phyloP scores from a whole-genome alignment of 2,797 vertebrate genomes.

The Sparus aurata region DNA sequence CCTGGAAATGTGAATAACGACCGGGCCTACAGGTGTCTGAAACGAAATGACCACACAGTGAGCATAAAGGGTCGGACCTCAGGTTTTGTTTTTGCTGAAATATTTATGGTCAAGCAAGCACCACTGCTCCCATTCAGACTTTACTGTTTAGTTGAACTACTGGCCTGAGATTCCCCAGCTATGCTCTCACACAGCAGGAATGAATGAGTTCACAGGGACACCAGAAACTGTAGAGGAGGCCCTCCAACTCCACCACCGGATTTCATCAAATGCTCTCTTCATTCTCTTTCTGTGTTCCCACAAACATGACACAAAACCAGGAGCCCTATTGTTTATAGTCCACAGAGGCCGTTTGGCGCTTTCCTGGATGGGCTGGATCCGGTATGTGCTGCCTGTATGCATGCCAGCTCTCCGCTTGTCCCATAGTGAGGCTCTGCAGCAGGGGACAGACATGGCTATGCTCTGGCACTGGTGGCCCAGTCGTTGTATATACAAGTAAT shows the following conservation, averaged over 20 bases:
- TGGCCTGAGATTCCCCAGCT: slow-evolving; percentile 36
- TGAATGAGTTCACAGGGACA: slow-evolving; percentile 48
- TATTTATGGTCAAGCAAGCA: slow-evolving; percentile 8
- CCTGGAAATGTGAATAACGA: slow-evolving; percentile 41
- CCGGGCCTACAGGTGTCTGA: slow-evolving; percentile 1
- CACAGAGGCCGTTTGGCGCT: slow-evolving; percentile 73
- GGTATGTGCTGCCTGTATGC: slow-evolving; percentile 62
- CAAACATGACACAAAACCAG: slow-evolving; percentile 74
- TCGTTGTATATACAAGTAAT: slow-evolving; percentile 29
- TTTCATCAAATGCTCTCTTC: slow-evolving; percentile 51
- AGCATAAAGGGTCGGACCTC: slow-evolving; percentile 14
- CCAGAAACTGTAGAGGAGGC: slow-evolving; percentile 23
- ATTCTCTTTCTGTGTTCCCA: slow-evolving; percentile 57
- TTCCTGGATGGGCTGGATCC: slow-evolving; percentile 81
- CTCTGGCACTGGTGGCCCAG: slow-evolving; percentile 15
- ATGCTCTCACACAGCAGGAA: slow-evolving; percentile 58
- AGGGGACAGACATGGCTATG: slow-evolving; percentile 23
- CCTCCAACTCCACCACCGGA: slow-evolving; percentile 4
- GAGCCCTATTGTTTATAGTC: slow-evolving; percentile 77
- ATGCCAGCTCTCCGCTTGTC: slow-evolving; percentile 57
- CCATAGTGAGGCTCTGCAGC: slow-evolving; percentile 33
- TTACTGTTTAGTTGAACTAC: slow-evolving; percentile 31
- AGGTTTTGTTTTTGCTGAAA: slow-evolving; percentile 14
- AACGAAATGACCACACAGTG: slow-evolving; percentile 4
- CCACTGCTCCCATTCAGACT: slow-evolving; percentile 18